phyloP scores from a whole-genome alignment of 2,888 invertebrate genomes.

The Phengaris alcon region DNA sequence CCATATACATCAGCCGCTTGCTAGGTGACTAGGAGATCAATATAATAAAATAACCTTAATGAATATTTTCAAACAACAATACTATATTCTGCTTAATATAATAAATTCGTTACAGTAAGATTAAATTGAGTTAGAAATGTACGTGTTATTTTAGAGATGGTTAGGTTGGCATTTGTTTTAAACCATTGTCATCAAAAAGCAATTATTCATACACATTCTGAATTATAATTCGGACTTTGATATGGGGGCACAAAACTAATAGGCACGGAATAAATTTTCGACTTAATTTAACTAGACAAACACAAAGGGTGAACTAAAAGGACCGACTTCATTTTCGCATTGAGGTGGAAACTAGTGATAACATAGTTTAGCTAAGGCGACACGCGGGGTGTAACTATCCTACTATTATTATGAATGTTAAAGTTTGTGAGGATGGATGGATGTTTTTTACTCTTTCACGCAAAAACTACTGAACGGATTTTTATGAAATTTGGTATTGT shows the following conservation, averaged over 20 bases:
- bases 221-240: constrained; percentile 26
- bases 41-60: no score
- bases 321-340: constrained; percentile 70
- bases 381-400: not conserved
- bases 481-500: no score
- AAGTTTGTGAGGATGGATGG: no score
- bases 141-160: constrained; percentile 43
- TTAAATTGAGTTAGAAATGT: not conserved
- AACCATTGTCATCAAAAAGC: constrained; percentile 19
- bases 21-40: no score
- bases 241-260: constrained; percentile 27
- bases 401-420: not conserved
- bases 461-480: no score
- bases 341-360: constrained; percentile 76
- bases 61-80: no score
- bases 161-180: constrained; percentile 30
- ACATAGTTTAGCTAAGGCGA: constrained; percentile 50
- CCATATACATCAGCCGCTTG: no score
- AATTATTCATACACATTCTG: constrained; percentile 24
- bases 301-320: constrained; percentile 67
- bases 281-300: constrained; percentile 28
- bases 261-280: constrained; percentile 25
- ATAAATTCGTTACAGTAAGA: not conserved
- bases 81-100: not conserved
- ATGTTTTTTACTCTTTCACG: no score